phyloP scores from a whole-genome alignment of 2,113 vertebrate genomes.

The Salvelinus fontinalis region DNA sequence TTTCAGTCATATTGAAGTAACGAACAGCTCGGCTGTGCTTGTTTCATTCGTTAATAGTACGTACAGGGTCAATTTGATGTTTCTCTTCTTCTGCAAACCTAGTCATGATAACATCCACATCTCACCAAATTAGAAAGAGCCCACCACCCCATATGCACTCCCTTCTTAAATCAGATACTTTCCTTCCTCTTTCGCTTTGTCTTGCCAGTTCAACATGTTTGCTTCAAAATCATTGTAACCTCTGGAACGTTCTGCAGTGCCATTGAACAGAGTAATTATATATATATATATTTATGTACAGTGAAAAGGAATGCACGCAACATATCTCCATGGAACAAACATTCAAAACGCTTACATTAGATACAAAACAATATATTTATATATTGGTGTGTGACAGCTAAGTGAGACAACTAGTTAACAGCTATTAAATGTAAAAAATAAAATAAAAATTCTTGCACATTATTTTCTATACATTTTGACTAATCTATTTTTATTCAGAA shows the following conservation, averaged over 20 bases:
- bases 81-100: constrained; percentile 26
- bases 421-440: constrained; percentile 68
- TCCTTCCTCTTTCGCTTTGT: constrained; percentile 18
- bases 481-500: constrained; percentile 72
- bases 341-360: constrained; percentile 75
- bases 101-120: constrained; percentile 23
- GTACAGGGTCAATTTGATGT: constrained; percentile 40
- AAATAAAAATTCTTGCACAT: constrained; percentile 61
- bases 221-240: constrained; percentile 44
- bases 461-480: constrained; percentile 65
- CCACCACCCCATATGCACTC: constrained; percentile 34
- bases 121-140: constrained; percentile 27
- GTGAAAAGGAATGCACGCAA: constrained; percentile 71
- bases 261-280: constrained; percentile 72
- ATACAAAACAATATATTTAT: constrained; percentile 72
- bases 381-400: constrained; percentile 67
- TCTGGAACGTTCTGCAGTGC: constrained; percentile 63
- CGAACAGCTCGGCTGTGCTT: constrained; percentile 8
- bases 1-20: not conserved
- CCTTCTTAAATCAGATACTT: constrained; percentile 40
- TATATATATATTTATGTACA: constrained; percentile 80
- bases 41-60: constrained; percentile 39
- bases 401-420: constrained; percentile 71
- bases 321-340: constrained; percentile 75
- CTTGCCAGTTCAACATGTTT: constrained; percentile 15